Base-by-base conservation (phyloP, 2,888 invertebrate species). In the Ethmia dodecea region DNA sequence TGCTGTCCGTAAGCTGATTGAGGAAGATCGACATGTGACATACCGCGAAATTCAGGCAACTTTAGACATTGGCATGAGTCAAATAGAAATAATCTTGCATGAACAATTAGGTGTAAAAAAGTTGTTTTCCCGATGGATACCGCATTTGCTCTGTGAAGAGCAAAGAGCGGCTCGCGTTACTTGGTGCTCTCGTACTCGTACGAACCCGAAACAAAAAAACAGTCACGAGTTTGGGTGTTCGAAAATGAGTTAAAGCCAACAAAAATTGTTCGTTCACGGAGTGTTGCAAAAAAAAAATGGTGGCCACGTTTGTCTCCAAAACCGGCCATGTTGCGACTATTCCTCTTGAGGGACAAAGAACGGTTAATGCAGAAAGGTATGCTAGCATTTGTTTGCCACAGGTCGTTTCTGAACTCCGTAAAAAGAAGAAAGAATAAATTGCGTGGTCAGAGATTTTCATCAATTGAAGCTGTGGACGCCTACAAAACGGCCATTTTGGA, bases 321-420 rank as follows among this genome's bases (percentile, higher is more conserved):
- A 18, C 18, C 18, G 18, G 18, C 18, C 18, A 18, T 18, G 18
- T 18, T 18, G 18, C 18, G 18, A 18, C 18, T 18, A 18, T 18
- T 18, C 18, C 18, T 18, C 18, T 18, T 18, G 18, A 18, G 6
- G 18, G 18, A 18, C 18, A 18, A 18, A 24, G 24, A 24, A 24
- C 24, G 24, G 24, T 24, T n/a, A 24, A 24, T 10, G 24, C 24
- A 24, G 30, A 30, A 4, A 18, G 30, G 14, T 30, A 30, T 18
- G n/a, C 30, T 5, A 30, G 13, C 3, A 10, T 13, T 31, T 31
- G 31, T 31, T 31, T 31, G 25, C 36, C 38, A 26, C 33, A 33
- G 18, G 37, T 45, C 18, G 22, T 37, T 10, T 25, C 38, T 11
- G 38, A 38, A 32, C 33, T 41, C 15, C 40, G 35, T 22, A 43